A percentile compares a stretch with the other conserved stretches of the same genome.
Conservation (phyloP, 2,888 invertebrate species). For the Frankliniella intonsa region DNA sequence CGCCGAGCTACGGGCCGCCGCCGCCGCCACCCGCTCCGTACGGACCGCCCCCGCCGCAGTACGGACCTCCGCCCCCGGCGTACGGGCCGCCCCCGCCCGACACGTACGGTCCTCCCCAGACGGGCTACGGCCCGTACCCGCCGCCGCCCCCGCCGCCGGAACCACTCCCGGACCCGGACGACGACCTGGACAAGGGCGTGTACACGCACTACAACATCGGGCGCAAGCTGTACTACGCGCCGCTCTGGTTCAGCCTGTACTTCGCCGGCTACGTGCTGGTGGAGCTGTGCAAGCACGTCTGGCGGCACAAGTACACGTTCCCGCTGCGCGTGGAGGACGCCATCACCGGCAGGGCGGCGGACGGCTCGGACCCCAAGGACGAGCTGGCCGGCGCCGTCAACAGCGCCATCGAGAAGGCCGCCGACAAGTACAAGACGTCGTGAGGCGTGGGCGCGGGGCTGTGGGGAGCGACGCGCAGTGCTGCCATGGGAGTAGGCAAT, state of each 20-base stretch:
- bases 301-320: neutral
- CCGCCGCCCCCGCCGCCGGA: conserved; percentile 3
- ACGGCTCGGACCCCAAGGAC: neutral
- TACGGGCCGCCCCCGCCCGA: neutral
- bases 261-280: conserved; percentile 10
- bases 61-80: neutral
- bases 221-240: conserved; percentile 22
- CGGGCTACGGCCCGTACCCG: neutral
- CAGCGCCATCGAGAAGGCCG: conserved; percentile 2
- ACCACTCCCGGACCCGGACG: neutral
- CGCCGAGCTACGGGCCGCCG: neutral
- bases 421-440: conserved; percentile 16
- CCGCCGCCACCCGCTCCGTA: neutral
- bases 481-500: no score
- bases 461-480: neutral
- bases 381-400: neutral
- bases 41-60: neutral
- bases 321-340: conserved; percentile 10
- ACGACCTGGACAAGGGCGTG: conserved; percentile 23
- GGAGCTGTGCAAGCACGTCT: neutral
- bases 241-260: conserved; percentile 19
- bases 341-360: neutral
- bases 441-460: neutral
- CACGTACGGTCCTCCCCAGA: neutral
- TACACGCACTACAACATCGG: conserved; percentile 26